Base-by-base conservation (phyloP, 2,797 vertebrate genomes). In the Luscinia megarhynchos region DNA sequence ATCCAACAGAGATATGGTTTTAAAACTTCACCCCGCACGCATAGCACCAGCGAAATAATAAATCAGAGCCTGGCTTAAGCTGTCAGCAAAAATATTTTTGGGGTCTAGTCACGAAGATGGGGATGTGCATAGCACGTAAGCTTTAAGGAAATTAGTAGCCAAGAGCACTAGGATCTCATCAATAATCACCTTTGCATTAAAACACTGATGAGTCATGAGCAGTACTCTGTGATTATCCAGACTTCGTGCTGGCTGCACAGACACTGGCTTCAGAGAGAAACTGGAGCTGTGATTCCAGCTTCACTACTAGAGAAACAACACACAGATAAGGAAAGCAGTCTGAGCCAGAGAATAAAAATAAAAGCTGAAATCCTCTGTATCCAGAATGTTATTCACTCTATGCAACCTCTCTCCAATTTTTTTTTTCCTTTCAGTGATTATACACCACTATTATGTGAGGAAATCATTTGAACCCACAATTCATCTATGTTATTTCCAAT, bases 121-220 rank as follows among this genome's bases (percentile, higher is more conserved):
- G 36, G 36, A 41, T 17, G 36, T n/a, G 9, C 29, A 10, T 15
- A 62, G 27, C 45, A 30, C 53, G 2, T 12, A 73, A 87, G n/a
- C 29, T 69, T 76, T 41, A 69, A 82, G 36, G 34, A 95, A 87
- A 66, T 57, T 41, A 76, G 51, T 43, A 70, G 59, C 70, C 57
- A 84, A 67, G 83, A 92, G 64, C 5, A 4, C 34, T 10, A 67
- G 53, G 45, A 32, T 43, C 78, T 66, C 67, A 58, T 81, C 67
- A 82, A 85, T 75, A 94, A 88, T 70, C 80, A 82, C 79, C 79
- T 94, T 55, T 70, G 34, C 58, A 80, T 61, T 90, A 87, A 81
- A 74, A 90, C 63, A 75, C 67, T 67, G 58, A 89, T 63, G 78
- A 95, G 73, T 75, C 90, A 91, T 26, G 67, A 79, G 63, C 41